A percentile compares a stretch with the other conserved stretches of the same genome.
These are phyloP conservation scores for Calliopsis andreniformis DNA, from an alignment of 1,140 invertebrate species.

Conservation along the genomic window DNA sequence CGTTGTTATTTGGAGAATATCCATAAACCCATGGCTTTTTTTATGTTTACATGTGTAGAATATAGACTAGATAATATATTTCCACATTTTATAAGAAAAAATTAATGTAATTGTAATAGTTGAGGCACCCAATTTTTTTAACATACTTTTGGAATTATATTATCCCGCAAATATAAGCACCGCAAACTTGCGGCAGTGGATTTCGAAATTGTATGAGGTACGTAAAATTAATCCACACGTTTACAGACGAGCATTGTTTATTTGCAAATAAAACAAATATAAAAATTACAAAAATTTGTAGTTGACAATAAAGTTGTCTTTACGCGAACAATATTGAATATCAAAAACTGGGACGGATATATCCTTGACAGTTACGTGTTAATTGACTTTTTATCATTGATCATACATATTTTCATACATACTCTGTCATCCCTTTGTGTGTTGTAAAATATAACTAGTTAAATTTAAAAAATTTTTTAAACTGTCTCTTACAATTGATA, in stretches of 20 bases:
- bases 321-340: background rate
- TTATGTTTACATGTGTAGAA: too few relatives aligned
- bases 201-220: background rate
- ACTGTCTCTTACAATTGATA: too few relatives aligned
- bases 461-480: background rate
- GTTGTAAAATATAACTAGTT: background rate
- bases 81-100: too few relatives aligned
- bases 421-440: background rate
- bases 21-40: too few relatives aligned
- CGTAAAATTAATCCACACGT: background rate
- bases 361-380: background rate
- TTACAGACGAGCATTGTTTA: slow-evolving; percentile 32
- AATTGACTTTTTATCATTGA: background rate
- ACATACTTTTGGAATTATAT: too few relatives aligned
- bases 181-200: too few relatives aligned
- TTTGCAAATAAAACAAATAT: slow-evolving; percentile 38
- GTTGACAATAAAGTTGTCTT: background rate
- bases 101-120: too few relatives aligned
- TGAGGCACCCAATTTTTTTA: too few relatives aligned
- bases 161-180: too few relatives aligned
- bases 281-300: slow-evolving; percentile 43
- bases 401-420: background rate
- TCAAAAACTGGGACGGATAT: slow-evolving; percentile 12
- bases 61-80: too few relatives aligned
- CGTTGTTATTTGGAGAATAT: too few relatives aligned